Evolutionary conservation across 1,140 invertebrate species (phyloP).

Genomic region (Drosophila mayri): DNA sequence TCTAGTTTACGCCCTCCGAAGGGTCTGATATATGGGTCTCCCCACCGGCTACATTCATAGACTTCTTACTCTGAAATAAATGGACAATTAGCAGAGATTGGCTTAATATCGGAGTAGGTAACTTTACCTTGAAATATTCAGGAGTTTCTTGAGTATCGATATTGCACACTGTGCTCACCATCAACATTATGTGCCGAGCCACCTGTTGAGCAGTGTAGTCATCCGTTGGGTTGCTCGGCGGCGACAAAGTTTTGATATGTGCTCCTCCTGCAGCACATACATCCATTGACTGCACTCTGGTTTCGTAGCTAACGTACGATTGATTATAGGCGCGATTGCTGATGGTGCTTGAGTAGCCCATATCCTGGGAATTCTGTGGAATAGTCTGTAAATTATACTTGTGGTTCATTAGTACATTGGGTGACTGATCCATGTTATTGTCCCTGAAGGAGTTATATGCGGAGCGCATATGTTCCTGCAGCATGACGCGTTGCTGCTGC

Average conservation of each 20-base stretch:
- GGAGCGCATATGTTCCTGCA: conserved; percentile 29
- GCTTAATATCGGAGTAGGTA: too few relatives aligned
- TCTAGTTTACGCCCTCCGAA: conserved; percentile 42
- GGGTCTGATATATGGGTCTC: neutral
- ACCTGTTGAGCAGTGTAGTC: conserved; percentile 21
- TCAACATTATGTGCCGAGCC: conserved; percentile 54
- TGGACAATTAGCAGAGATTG: too few relatives aligned
- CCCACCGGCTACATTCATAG: neutral
- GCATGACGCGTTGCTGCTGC: conserved; percentile 2
- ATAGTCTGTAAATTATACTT: conserved; percentile 16
- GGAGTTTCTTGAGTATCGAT: neutral
- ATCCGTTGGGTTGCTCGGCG: too few relatives aligned
- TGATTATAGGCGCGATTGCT: neutral
- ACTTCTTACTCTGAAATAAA: neutral
- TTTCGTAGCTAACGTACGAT: neutral
- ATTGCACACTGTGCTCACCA: neutral
- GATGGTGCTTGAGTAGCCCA: neutral
- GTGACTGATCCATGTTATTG: conserved; percentile 3
- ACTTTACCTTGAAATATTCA: conserved; percentile 4
- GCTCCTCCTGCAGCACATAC: conserved; percentile 5
- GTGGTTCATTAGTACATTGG: conserved; percentile 11
- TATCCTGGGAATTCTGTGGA: neutral
- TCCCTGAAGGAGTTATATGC: conserved; percentile 27
- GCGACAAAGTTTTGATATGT: too few relatives aligned
- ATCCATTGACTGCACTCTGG: neutral